Percentiles rank a stretch among this genome's conserved stretches.
Conservation (phyloP, 2,888 invertebrate species). For the Agrotis segetum region DNA sequence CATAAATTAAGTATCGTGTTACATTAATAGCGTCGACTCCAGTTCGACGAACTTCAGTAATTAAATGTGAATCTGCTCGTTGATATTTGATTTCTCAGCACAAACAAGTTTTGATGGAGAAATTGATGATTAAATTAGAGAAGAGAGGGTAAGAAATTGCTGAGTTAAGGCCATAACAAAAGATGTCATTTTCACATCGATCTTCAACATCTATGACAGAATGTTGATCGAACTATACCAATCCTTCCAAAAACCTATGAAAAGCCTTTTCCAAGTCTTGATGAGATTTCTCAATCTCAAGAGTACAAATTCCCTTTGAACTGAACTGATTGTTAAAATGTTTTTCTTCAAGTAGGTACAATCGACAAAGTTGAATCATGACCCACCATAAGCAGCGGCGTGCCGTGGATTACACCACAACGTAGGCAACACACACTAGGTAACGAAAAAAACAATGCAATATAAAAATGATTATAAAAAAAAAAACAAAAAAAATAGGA, state of each 20-base stretch:
- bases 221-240: background rate
- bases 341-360: too few species aligned
- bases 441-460: too few species aligned
- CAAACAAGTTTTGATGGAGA: constrained; percentile 48
- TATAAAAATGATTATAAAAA: too few species aligned
- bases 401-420: too few species aligned
- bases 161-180: constrained; percentile 24
- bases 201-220: background rate
- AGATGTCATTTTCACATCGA: constrained; percentile 12
- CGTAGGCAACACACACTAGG: too few species aligned
- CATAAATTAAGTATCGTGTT: constrained; percentile 18
- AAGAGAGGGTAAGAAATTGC: constrained; percentile 17
- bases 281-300: too few species aligned
- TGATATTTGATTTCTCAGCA: constrained; percentile 26
- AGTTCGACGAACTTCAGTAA: constrained; percentile 42
- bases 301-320: too few species aligned
- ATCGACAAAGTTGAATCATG: too few species aligned
- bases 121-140: constrained; percentile 17
- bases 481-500: too few species aligned
- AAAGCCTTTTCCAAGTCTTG: background rate
- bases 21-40: constrained; percentile 27
- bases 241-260: background rate
- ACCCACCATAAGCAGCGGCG: too few species aligned
- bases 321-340: too few species aligned
- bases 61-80: constrained; percentile 25